Conservation (phyloP, 2,113 vertebrate genomes). For the Alaudala cheleensis region DNA sequence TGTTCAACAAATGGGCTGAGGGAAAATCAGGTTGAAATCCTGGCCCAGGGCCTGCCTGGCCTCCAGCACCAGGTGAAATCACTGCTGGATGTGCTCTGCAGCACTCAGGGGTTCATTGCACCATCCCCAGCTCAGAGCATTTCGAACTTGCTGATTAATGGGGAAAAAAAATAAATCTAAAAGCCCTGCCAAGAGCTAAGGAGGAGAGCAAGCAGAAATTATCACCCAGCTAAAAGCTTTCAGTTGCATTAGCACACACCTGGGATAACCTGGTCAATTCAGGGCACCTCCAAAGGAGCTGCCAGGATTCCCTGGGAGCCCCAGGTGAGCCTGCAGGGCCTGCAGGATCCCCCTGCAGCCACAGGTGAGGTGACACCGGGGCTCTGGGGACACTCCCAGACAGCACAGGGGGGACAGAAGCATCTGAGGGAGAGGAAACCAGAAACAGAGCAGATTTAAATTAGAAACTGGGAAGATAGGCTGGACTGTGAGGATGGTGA, state of each 20-base stretch:
- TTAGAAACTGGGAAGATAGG: background rate
- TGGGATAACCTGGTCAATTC: background rate
- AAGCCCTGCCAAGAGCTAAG: background rate
- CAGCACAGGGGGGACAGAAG: background rate
- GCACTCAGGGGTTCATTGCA: rapidly evolving
- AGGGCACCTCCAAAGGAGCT: background rate
- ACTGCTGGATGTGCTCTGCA: background rate
- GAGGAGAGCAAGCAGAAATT: background rate
- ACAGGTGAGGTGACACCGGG: rapidly evolving
- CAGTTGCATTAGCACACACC: background rate
- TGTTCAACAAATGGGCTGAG: rapidly evolving
- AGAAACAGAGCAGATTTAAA: background rate
- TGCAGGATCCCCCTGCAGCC: too few species aligned
- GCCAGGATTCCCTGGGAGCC: rapidly evolving
- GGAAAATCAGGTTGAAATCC: background rate
- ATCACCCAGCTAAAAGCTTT: background rate
- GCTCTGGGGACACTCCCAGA: background rate
- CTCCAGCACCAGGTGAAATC: background rate
- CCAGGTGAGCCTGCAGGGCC: background rate
- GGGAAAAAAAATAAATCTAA: background rate
- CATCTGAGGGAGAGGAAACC: background rate
- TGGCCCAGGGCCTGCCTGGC: background rate
- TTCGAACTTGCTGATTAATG: background rate
- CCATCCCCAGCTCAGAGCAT: background rate
- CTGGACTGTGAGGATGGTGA: background rate